Evolutionary conservation across 2,888 invertebrate species (phyloP).

Genomic region (Leucophenga montana): DNA sequence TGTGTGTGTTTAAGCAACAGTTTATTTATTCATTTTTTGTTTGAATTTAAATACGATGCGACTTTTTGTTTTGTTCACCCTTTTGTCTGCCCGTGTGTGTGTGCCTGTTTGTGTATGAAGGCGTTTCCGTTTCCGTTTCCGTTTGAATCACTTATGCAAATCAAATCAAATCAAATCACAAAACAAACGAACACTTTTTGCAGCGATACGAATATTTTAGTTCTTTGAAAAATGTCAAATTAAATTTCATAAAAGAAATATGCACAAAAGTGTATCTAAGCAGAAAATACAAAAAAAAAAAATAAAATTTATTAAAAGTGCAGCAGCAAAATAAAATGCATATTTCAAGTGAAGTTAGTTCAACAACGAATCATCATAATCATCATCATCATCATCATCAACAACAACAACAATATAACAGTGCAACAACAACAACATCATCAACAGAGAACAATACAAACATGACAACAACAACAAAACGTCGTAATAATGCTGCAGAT

Average conservation of each 20-base stretch:
- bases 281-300: slow-evolving; percentile 26
- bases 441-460: slow-evolving; percentile 48
- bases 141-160: not conserved
- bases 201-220: not conserved
- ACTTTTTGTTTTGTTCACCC: not conserved
- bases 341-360: slow-evolving; percentile 85
- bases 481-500: slow-evolving; percentile 37
- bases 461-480: slow-evolving; percentile 46
- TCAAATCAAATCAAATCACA: not conserved
- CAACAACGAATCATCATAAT: slow-evolving; percentile 77
- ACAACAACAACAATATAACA: slow-evolving; percentile 31
- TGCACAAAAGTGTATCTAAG: not conserved
- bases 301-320: slow-evolving; percentile 18
- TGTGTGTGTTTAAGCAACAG: not conserved
- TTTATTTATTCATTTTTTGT: too few relatives aligned
- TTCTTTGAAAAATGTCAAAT: not conserved
- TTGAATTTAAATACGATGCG: too few relatives aligned
- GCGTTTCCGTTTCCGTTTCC: not conserved
- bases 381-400: slow-evolving; percentile 64
- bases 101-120: not conserved
- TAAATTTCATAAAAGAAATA: slow-evolving; percentile 6
- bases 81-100: slow-evolving; percentile 7
- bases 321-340: slow-evolving; percentile 77
- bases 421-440: slow-evolving; percentile 50
- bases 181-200: not conserved